phyloP scores from a whole-genome alignment of 92 coral and sea anemone species.

The Heteractis magnifica region DNA sequence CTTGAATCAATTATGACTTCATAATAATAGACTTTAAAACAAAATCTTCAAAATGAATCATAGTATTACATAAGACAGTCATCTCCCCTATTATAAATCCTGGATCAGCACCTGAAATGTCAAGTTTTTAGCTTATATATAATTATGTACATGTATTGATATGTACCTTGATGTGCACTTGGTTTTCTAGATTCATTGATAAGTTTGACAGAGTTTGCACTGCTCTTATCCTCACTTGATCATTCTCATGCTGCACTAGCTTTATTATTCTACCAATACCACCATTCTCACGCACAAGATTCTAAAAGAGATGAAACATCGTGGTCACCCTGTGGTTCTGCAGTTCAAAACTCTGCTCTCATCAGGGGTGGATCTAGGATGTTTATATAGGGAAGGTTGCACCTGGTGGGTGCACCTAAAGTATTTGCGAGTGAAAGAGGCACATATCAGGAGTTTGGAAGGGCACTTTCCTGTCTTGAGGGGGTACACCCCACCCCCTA shows the following conservation, averaged over 20 bases:
- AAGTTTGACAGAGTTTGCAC: slow-evolving; percentile 73
- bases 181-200: slow-evolving; percentile 72
- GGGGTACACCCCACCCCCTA: too few species aligned
- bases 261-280: slow-evolving; percentile 52
- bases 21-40: too few species aligned
- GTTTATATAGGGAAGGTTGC: too few species aligned
- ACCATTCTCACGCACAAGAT: slow-evolving; percentile 56
- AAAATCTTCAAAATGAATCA: too few species aligned
- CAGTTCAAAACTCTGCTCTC: neutral
- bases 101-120: too few species aligned
- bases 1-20: too few species aligned
- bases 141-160: neutral
- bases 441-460: neutral
- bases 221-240: slow-evolving; percentile 43
- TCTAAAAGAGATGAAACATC: slow-evolving; percentile 33
- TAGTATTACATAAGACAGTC: too few species aligned
- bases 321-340: neutral
- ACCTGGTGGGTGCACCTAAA: too few species aligned
- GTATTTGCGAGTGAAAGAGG: too few species aligned
- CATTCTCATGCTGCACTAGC: slow-evolving; percentile 46
- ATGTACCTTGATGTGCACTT: slow-evolving; percentile 60
- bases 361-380: too few species aligned
- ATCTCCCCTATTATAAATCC: too few species aligned
- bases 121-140: too few species aligned
- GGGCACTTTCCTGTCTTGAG: neutral